These are phyloP conservation scores for Tachycineta bicolor DNA, from an alignment of 2,113 vertebrate genomes.

Conservation along the genomic window DNA sequence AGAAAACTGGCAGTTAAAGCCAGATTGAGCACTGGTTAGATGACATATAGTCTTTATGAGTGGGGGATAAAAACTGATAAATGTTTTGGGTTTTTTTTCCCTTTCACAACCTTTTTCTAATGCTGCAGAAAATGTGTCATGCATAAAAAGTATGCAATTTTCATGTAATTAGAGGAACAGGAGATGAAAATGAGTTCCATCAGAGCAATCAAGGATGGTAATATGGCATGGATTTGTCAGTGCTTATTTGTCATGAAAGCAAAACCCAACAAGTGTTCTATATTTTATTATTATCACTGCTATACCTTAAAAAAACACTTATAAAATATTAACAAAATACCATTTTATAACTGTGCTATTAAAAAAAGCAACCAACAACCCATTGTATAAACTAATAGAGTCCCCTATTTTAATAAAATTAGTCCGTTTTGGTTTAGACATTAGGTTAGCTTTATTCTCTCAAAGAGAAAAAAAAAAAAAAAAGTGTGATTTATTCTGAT, in stretches of 20 bases:
- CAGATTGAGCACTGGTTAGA: conserved; percentile 64
- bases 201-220: conserved; percentile 84
- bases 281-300: conserved; percentile 59
- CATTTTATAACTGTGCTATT: background rate
- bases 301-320: background rate
- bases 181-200: conserved; percentile 84
- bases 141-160: conserved; percentile 84
- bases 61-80: conserved; percentile 67
- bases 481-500: background rate
- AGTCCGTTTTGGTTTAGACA: background rate
- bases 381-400: background rate
- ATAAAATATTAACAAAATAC: background rate
- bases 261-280: conserved; percentile 72
- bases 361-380: background rate
- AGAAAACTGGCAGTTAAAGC: conserved; percentile 71
- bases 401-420: background rate
- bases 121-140: conserved; percentile 80
- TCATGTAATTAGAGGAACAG: conserved; percentile 83
- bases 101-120: conserved; percentile 78
- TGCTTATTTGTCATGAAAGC: conserved; percentile 78
- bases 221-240: conserved; percentile 79
- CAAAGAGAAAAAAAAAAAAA: conserved; percentile 12
- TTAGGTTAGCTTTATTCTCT: background rate
- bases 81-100: conserved; percentile 50
- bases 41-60: conserved; percentile 72